Percentiles rank a stretch among this genome's conserved stretches.
These are phyloP conservation scores for Calyptommatus sinebrachiatus DNA, from an alignment of 2,113 vertebrate species.

Conservation along the genomic window DNA sequence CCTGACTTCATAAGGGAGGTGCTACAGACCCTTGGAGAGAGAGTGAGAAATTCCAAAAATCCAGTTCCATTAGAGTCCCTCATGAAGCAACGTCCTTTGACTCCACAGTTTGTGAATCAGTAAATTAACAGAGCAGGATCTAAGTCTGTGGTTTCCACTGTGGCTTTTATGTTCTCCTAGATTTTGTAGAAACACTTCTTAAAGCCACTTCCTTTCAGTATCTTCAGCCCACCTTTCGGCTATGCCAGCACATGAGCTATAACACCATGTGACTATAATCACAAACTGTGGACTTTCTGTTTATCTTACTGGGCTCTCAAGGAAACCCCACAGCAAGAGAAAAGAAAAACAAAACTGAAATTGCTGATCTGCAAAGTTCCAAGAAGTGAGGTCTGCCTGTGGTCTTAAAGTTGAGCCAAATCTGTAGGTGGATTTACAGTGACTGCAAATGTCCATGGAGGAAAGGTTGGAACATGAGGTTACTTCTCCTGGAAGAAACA, in stretches of 20 bases:
- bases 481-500: no score
- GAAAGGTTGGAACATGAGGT: no score
- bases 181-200: conserved; percentile 32
- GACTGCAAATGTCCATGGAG: background rate
- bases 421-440: background rate
- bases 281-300: background rate
- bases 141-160: conserved; percentile 29
- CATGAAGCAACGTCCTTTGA: background rate
- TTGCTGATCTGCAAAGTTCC: background rate
- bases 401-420: background rate
- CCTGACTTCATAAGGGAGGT: no score
- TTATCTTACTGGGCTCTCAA: background rate
- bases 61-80: background rate
- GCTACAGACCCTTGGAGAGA: no score
- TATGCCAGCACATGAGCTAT: conserved; percentile 21
- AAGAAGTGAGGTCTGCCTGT: background rate
- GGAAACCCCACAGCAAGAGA: background rate
- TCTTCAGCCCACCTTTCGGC: rapidly evolving
- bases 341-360: background rate
- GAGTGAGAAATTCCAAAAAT: no score
- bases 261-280: background rate
- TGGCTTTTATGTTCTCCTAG: conserved; percentile 55
- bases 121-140: background rate
- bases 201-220: conserved; percentile 5
- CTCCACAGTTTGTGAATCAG: conserved; percentile 48